These are phyloP conservation scores for Bufo bufo DNA, from an alignment of 2,113 vertebrate species.

Conservation along the genomic window DNA sequence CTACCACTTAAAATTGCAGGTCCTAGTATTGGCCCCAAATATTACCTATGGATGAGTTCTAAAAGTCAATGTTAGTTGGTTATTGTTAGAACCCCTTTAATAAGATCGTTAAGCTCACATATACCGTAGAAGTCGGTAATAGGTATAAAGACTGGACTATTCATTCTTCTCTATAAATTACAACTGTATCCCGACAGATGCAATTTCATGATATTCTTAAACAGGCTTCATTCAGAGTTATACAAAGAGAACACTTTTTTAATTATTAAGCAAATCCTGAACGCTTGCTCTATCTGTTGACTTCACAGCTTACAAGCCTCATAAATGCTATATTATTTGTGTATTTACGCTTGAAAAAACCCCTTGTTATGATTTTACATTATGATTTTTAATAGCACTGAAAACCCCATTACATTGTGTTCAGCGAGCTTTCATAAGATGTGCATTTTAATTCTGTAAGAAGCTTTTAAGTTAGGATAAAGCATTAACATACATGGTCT, in stretches of 20 bases:
- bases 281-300: not conserved
- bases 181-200: not conserved
- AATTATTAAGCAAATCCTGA: not conserved
- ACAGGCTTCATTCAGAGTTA: not conserved
- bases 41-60: no score
- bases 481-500: conserved; percentile 34
- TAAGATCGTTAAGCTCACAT: no score
- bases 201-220: not conserved
- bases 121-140: not conserved
- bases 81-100: no score
- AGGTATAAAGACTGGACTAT: not conserved
- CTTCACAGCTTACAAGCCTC: not conserved
- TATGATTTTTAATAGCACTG: conserved; percentile 9
- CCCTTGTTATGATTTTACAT: not conserved
- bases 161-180: not conserved
- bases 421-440: not conserved
- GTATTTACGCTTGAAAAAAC: not conserved
- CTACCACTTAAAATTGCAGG: no score
- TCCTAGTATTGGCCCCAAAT: no score
- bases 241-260: not conserved
- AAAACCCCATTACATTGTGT: conserved; percentile 8
- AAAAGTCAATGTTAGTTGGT: no score
- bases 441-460: conserved; percentile 26
- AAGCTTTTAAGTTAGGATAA: conserved; percentile 35
- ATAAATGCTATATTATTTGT: conserved; percentile 1